Evolutionary conservation across 1,140 invertebrate species (phyloP), one percentile per base, ranked within the genome.

Genomic region (Habropoda laboriosa): DNA sequence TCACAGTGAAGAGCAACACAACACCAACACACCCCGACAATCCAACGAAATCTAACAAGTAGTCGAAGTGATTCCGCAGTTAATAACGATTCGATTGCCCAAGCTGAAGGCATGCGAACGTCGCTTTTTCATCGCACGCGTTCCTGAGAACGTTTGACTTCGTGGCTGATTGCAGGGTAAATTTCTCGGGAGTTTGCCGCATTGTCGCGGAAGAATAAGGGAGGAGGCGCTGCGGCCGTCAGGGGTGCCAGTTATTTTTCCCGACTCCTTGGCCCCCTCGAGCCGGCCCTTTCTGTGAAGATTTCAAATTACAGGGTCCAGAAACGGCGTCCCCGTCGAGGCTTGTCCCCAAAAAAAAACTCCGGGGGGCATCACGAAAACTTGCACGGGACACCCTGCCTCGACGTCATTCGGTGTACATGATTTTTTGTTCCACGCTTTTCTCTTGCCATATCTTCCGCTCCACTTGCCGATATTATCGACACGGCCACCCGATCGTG

Each of bases 131-230:
- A 82, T 49, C 35, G 32, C 78, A 55, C 85, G 63, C 63, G 74
- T 74, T 87, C 89, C 88, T 93, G 92, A 90, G 91, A 93, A 91
- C 89, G 89, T 89, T 92, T 92, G 90, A 92, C 91, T 91, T 74
- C 45, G 81, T 58, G 60, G 70, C 80, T 92, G 92, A 93, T 93
- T 93, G 92, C 89, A 92, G 92, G 92, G 92, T 93, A 90, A 93
- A 92, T 93, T 90, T 93, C 92, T 90, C 89, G 86, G 84, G 80
- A 92, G 92, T 92, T 93, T 92, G 89, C 86, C 71, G 88, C 89
- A 92, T 93, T 93, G 92, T 93, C 87, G 87, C 81, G 61, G 78
- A 71, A 91, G 88, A 91, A 92, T 91, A 85, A 84, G 86, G 80
- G 86, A 91, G 92, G 91, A 91, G 92, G 90, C 83, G 87, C 90